Conservation (phyloP, 2,113 vertebrate species). For the Laterallus jamaicensis region DNA sequence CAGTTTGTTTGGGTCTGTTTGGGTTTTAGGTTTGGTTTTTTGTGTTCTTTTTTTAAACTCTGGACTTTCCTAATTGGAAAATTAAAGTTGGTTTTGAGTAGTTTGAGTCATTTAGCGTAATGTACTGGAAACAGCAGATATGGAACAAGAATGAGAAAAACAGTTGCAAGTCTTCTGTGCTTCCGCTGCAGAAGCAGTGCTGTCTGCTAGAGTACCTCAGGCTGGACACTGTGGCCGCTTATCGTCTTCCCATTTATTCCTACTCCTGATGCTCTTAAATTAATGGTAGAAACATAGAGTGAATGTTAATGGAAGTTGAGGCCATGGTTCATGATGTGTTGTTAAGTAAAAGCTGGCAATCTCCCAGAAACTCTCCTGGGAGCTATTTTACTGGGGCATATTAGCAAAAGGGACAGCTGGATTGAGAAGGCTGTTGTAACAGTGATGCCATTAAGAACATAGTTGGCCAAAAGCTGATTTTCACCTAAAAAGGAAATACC, state of each 20-base stretch:
- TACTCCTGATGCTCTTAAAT: constrained; percentile 33
- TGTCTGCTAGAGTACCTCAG: not conserved
- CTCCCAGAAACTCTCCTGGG: not conserved
- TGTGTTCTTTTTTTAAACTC: not conserved
- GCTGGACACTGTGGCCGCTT: not conserved
- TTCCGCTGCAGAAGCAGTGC: not conserved
- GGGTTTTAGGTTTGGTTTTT: not conserved
- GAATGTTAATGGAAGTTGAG: constrained; percentile 59
- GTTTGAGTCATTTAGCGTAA: not conserved
- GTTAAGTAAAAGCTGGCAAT: constrained; percentile 53
- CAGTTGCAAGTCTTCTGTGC: accelerated
- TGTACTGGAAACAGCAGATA: not conserved
- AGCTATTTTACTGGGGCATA: not conserved
- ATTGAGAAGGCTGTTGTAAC: not conserved
- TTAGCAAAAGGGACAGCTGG: constrained; percentile 27
- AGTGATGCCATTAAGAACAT: not conserved
- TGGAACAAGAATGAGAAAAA: not conserved
- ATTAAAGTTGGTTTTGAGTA: not conserved
- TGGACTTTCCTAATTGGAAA: not conserved
- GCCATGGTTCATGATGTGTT: constrained; percentile 28
- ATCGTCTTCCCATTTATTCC: constrained; percentile 54
- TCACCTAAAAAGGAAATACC: not conserved
- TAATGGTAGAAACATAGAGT: constrained; percentile 44
- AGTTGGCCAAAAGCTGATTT: constrained; percentile 4
- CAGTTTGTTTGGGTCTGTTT: not conserved